A percentile compares a stretch with the other conserved stretches of the same genome.
Evolutionary conservation across 1,140 invertebrate species (phyloP).

Genomic region (Galleria mellonella): DNA sequence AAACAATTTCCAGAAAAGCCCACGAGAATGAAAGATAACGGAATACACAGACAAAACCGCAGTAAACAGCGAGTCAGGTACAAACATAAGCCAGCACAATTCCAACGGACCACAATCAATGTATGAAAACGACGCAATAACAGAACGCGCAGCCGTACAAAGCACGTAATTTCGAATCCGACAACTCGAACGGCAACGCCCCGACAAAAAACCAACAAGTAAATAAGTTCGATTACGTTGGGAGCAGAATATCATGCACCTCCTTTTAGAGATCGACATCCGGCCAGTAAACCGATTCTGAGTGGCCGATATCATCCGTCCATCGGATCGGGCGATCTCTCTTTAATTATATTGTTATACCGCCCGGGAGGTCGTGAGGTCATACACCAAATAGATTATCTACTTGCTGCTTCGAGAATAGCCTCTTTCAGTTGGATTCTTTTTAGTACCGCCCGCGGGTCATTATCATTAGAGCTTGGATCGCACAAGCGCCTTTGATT

Average conservation of each 20-base stretch:
- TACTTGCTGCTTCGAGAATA: constrained; percentile 67
- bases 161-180: no score
- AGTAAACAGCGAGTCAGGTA: no score
- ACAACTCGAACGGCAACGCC: no score
- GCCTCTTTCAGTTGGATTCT: constrained; percentile 57
- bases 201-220: constrained; percentile 7
- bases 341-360: constrained; percentile 73
- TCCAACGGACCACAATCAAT: no score
- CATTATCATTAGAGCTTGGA: constrained; percentile 27
- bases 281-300: constrained; percentile 41
- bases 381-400: constrained; percentile 69
- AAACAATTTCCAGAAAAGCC: no score
- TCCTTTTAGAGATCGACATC: constrained; percentile 48
- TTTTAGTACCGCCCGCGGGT: constrained; percentile 40
- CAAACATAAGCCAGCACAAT: no score
- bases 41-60: no score
- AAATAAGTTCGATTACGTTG: constrained; percentile 55
- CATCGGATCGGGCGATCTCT: constrained; percentile 49
- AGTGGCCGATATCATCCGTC: constrained; percentile 13
- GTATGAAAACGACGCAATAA: no score
- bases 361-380: constrained; percentile 62
- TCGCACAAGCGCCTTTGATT: constrained; percentile 49
- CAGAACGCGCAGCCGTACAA: no score
- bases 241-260: constrained; percentile 46
- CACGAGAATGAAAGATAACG: no score